Conservation (phyloP, 2,888 invertebrate genomes). For the Tachina lurida region DNA sequence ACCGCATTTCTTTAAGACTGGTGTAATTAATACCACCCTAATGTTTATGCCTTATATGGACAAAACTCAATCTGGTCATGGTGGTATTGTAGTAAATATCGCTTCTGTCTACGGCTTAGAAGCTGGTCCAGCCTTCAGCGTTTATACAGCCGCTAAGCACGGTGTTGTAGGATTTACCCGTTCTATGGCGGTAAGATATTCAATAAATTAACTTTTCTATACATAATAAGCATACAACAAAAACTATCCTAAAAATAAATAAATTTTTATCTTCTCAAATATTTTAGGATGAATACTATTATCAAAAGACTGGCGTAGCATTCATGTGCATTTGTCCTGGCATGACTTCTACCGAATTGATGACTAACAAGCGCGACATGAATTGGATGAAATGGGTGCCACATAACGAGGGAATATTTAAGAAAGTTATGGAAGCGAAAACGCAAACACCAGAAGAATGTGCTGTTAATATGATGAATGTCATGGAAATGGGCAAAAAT, state of each 20-base stretch:
- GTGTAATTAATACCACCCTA: conserved; percentile 79
- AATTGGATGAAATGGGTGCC: conserved; percentile 75
- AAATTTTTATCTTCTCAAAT: background rate
- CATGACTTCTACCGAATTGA: conserved; percentile 78
- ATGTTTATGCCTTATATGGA: conserved; percentile 80
- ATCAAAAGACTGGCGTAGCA: conserved; percentile 78
- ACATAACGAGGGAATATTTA: conserved; percentile 75
- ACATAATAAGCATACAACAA: background rate
- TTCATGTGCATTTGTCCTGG: conserved; percentile 80
- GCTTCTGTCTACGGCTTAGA: conserved; percentile 81
- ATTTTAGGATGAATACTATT: conserved; percentile 75
- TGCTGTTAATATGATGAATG: conserved; percentile 77
- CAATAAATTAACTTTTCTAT: background rate
- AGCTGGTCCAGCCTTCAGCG: conserved; percentile 79
- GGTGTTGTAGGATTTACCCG: conserved; percentile 81
- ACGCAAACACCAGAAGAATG: conserved; percentile 80
- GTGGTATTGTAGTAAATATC: conserved; percentile 80
- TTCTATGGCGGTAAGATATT: conserved; percentile 77
- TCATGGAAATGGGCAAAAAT: conserved; percentile 80
- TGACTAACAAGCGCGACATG: conserved; percentile 79
- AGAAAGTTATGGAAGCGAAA: conserved; percentile 76
- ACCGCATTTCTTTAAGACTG: conserved; percentile 74
- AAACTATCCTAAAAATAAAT: background rate
- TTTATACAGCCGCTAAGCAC: conserved; percentile 80
- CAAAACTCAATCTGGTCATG: conserved; percentile 79